Evolutionary conservation across 1,140 invertebrate species (phyloP).

Genomic region (Nephotettix cincticeps): DNA sequence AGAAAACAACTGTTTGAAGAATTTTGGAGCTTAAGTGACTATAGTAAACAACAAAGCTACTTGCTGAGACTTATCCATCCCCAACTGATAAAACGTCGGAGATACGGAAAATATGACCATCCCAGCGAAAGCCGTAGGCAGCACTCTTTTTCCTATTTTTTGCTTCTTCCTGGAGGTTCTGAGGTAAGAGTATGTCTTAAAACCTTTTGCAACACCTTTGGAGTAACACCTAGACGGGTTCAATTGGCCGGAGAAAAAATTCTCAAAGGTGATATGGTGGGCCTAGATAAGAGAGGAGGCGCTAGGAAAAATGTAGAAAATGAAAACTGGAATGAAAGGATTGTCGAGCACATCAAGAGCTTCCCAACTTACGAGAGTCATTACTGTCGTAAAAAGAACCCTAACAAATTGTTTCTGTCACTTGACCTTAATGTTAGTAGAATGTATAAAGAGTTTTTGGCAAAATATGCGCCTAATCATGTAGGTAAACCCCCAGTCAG

Average conservation of each 20-base stretch:
- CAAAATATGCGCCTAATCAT: conserved; percentile 16
- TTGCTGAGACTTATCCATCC: conserved; percentile 24
- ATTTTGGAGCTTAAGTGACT: conserved; percentile 15
- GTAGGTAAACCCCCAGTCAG: background rate
- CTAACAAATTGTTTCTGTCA: conserved; percentile 20
- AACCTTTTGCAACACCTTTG: conserved; percentile 29
- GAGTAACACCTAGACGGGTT: conserved; percentile 15
- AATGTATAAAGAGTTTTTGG: conserved; percentile 23
- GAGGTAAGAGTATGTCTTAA: conserved; percentile 24
- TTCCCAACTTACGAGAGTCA: conserved; percentile 22
- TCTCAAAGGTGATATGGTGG: conserved; percentile 1
- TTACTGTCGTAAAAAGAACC: background rate
- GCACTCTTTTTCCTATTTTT: background rate
- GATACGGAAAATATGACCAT: conserved; percentile 27
- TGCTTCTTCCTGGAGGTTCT: conserved; percentile 13
- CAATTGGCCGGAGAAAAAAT: conserved; percentile 23
- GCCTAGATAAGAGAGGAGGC: conserved; percentile 28
- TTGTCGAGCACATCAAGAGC: conserved; percentile 24
- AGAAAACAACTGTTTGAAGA: conserved; percentile 17
- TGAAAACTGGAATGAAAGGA: conserved; percentile 15
- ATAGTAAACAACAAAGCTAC: conserved; percentile 26
- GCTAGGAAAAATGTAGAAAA: background rate
- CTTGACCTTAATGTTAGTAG: conserved; percentile 24
- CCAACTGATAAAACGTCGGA: conserved; percentile 27
- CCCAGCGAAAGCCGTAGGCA: conserved; percentile 25